phyloP scores from a whole-genome alignment of 2,113 vertebrate species.

The Pedetes capensis region DNA sequence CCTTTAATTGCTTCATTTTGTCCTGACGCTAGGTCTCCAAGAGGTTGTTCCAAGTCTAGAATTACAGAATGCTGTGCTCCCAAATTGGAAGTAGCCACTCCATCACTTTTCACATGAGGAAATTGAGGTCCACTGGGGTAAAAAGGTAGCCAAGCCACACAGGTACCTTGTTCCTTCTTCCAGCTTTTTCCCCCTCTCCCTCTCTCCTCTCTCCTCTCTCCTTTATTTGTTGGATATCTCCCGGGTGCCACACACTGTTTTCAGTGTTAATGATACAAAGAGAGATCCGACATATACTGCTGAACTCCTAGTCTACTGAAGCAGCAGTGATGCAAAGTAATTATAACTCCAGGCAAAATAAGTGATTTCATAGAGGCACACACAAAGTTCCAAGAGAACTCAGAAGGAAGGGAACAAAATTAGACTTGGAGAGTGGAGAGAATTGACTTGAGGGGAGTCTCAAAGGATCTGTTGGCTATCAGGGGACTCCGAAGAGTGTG shows the following conservation, averaged over 20 bases:
- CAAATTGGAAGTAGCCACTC: background rate
- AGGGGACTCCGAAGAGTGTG: background rate
- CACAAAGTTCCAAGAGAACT: background rate
- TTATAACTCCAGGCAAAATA: background rate
- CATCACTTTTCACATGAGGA: conserved; percentile 5
- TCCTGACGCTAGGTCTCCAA: background rate
- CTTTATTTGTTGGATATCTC: background rate
- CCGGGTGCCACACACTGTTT: background rate
- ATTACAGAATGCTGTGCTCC: background rate
- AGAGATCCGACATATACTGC: background rate
- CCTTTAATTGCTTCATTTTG: conserved; percentile 58
- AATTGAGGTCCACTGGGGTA: background rate
- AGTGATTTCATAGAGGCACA: background rate
- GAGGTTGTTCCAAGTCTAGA: conserved; percentile 42
- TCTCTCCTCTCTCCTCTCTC: background rate
- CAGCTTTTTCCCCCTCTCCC: background rate
- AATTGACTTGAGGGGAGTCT: background rate
- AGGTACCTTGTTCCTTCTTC: background rate
- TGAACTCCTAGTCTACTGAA: background rate
- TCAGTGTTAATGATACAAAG: background rate
- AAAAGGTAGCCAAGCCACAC: background rate
- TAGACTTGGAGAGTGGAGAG: background rate
- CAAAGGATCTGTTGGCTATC: background rate
- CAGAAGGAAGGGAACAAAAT: background rate
- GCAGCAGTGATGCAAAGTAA: background rate